phyloP scores from a whole-genome alignment of 2,113 vertebrate species.

The Eulacestoma nigropectus region DNA sequence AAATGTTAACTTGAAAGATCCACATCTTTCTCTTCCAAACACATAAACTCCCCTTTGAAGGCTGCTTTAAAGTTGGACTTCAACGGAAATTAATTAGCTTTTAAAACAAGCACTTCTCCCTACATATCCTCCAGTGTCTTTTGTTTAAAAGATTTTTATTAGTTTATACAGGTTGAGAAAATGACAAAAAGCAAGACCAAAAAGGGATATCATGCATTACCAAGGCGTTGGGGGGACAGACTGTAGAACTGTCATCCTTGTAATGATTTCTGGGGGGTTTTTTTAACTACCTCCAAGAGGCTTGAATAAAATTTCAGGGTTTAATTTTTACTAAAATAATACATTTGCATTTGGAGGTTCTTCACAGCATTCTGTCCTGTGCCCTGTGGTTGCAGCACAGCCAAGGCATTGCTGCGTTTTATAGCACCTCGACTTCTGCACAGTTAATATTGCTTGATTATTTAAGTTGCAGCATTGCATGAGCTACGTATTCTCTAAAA shows the following conservation, averaged over 20 bases:
- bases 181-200: background rate
- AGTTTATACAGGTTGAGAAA: background rate
- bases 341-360: background rate
- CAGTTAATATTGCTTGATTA: background rate
- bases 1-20: background rate
- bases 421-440: background rate
- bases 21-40: background rate
- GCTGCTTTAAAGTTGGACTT: background rate
- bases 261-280: background rate
- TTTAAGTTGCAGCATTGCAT: background rate
- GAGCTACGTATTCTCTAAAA: background rate
- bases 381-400: background rate
- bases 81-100: background rate
- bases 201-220: background rate
- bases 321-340: background rate
- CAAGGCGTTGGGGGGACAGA: background rate
- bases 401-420: background rate
- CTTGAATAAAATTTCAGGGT: background rate
- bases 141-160: background rate
- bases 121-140: background rate
- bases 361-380: background rate
- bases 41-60: background rate
- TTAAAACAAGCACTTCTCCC: background rate
- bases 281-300: background rate
- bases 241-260: background rate